A percentile compares a stretch with the other conserved stretches of the same genome.
phyloP scores from a whole-genome alignment of 2,888 invertebrate genomes.

The Cryptocheilus praepositus region DNA sequence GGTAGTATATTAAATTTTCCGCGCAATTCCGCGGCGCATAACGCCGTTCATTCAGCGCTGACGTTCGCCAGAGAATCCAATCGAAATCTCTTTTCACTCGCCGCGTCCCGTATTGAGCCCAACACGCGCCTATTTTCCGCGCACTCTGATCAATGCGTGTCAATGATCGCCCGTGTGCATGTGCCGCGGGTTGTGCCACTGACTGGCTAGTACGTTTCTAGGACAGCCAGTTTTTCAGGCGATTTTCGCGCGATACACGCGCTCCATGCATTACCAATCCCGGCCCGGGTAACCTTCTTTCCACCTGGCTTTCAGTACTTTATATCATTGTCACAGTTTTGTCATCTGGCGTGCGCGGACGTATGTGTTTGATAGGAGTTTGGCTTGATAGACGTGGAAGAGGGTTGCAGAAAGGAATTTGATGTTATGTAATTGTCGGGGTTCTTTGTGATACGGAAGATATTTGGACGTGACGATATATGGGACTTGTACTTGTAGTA shows the following conservation, averaged over 20 bases:
- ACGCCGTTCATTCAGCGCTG: background rate
- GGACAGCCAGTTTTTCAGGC: constrained; percentile 70
- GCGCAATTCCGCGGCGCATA: background rate
- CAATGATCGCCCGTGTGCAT: constrained; percentile 24
- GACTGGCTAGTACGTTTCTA: constrained; percentile 66
- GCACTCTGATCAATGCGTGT: constrained; percentile 24
- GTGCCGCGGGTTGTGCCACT: constrained; percentile 61
- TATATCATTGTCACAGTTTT: too few species aligned
- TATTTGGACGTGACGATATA: too few species aligned
- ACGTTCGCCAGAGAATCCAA: background rate
- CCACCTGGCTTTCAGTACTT: constrained; percentile 26
- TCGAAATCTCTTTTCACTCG: constrained; percentile 10
- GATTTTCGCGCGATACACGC: constrained; percentile 63
- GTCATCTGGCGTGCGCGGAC: too few species aligned
- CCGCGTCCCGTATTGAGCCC: background rate
- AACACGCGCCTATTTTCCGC: background rate
- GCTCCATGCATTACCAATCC: constrained; percentile 39
- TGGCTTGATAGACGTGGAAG: too few species aligned
- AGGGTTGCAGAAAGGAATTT: too few species aligned
- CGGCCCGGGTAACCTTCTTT: constrained; percentile 63
- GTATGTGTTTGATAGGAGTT: too few species aligned
- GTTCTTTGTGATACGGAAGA: too few species aligned
- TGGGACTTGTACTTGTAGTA: too few species aligned
- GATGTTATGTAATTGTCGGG: too few species aligned
- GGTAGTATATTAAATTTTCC: too few species aligned